Conservation (phyloP, 2,888 invertebrate genomes). For the Hofmannophila pseudospretella region DNA sequence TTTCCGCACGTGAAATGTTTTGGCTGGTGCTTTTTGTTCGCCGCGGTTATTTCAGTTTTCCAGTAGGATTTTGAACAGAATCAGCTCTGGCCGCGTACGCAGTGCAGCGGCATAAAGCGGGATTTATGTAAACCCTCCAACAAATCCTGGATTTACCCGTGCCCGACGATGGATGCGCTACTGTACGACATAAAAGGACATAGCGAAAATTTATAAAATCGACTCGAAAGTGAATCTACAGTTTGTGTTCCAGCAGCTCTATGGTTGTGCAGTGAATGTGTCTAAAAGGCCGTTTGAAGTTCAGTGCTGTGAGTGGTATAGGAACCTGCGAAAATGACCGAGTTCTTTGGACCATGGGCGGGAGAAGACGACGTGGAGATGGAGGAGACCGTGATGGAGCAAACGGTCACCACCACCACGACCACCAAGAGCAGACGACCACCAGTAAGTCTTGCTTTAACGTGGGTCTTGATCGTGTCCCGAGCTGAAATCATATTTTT, state of each 20-base stretch:
- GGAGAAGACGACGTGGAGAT: conserved; percentile 27
- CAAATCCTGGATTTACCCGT: conserved; percentile 1
- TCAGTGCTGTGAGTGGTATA: conserved; percentile 50
- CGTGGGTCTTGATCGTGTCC: conserved; percentile 41
- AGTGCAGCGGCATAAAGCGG: conserved; percentile 39
- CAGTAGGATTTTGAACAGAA: conserved; percentile 76
- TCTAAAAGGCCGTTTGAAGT: conserved; percentile 43
- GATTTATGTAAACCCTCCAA: conserved; percentile 9
- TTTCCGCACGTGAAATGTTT: conserved; percentile 74
- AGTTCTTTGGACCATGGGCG: conserved; percentile 69
- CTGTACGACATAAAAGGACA: conserved; percentile 31
- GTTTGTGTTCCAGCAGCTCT: conserved; percentile 19
- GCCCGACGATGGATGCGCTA: conserved; percentile 33
- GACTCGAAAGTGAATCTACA: conserved; percentile 19
- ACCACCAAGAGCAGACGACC: conserved; percentile 35
- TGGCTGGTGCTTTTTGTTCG: conserved; percentile 78
- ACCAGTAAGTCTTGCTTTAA: conserved; percentile 44
- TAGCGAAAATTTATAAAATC: conserved; percentile 26
- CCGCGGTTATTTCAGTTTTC: conserved; percentile 77
- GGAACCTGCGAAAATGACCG: conserved; percentile 56
- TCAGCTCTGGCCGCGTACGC: conserved; percentile 66
- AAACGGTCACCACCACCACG: conserved; percentile 63
- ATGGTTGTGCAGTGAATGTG: conserved; percentile 59
- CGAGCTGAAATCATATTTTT: conserved; percentile 38
- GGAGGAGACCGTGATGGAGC: conserved; percentile 52